A percentile compares a stretch with the other conserved stretches of the same genome.
These are phyloP conservation scores for Thalassaphorura encarpata DNA, from an alignment of 1,140 invertebrate species.

Conservation along the genomic window DNA sequence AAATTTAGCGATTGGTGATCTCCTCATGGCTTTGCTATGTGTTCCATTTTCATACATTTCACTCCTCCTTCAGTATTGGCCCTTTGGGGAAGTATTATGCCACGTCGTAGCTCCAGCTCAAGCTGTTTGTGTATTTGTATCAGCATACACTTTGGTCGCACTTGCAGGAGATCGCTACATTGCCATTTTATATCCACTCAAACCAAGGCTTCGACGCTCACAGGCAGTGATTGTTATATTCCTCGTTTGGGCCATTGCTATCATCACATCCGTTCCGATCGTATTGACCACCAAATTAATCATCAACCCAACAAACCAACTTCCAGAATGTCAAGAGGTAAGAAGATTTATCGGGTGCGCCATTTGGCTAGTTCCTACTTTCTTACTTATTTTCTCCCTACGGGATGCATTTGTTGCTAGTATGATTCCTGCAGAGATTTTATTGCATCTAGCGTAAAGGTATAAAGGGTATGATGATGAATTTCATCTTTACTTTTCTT, in stretches of 20 bases:
- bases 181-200: slow-evolving; percentile 76
- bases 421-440: no score
- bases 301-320: slow-evolving; percentile 9
- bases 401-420: no score
- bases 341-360: no score
- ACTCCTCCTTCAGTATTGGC: slow-evolving; percentile 67
- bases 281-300: slow-evolving; percentile 48
- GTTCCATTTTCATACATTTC: slow-evolving; percentile 76
- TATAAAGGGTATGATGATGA: no score
- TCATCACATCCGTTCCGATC: slow-evolving; percentile 69
- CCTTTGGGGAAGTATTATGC: slow-evolving; percentile 64
- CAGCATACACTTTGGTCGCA: slow-evolving; percentile 69
- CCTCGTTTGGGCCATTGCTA: slow-evolving; percentile 64
- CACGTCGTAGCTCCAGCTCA: slow-evolving; percentile 61
- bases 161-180: slow-evolving; percentile 78
- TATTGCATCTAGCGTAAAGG: no score
- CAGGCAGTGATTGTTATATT: slow-evolving; percentile 59
- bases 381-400: no score
- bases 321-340: slow-evolving; percentile 17
- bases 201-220: slow-evolving; percentile 62
- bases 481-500: no score
- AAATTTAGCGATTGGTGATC: slow-evolving; percentile 72
- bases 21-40: slow-evolving; percentile 72
- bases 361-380: no score
- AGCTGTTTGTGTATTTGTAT: slow-evolving; percentile 31